Evolutionary conservation across 2,888 invertebrate genomes (phyloP), one percentile per base, ranked within the genome.

Genomic region (Graphium colonna): DNA sequence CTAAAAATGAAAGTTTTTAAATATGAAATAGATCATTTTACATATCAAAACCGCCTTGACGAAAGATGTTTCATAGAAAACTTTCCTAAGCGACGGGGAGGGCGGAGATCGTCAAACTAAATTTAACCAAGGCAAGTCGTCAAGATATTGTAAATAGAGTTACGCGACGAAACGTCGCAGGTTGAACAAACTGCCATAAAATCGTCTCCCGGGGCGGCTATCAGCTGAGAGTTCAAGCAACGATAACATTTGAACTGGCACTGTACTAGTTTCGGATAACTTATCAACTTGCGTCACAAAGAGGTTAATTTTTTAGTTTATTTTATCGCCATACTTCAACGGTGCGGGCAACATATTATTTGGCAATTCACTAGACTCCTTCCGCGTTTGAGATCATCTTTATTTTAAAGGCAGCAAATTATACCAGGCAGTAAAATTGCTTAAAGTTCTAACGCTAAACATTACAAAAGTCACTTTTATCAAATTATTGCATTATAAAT

Each of bases 251-350:
- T 80, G 82, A 81, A 72, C 82, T 64, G 57, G 50, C 66, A 63
- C 64, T 79, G 83, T 77, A 79, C 84, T 79, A 83, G 71, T 85
- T 87, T 83, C 65, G 81, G 78, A 79, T 79, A 81, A 73, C 58
- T 76, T 83, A 85, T 84, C 84, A 75, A 83, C 75, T 78, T 84
- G 82, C 88, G 88, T 88, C 88, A 88, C 75, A 62, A 57, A 9
- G 36, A 56, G 59, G 59, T 59, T 71, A 71, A 73, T 70, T 65
- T 74, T 69, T 57, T n/a, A n/a, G n/a, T n/a, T n/a, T n/a, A n/a
- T n/a, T n/a, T n/a, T n/a, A n/a, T n/a, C n/a, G n/a, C n/a, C n/a
- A n/a, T 56, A 56, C 28, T 8, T 10, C 13, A 15, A n/a, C n/a
- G n/a, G n/a, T n/a, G n/a, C n/a, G n/a, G n/a, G n/a, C n/a, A n/a